Base-by-base conservation (phyloP, 2,888 invertebrate species). In the Pristionchus mayeri region DNA sequence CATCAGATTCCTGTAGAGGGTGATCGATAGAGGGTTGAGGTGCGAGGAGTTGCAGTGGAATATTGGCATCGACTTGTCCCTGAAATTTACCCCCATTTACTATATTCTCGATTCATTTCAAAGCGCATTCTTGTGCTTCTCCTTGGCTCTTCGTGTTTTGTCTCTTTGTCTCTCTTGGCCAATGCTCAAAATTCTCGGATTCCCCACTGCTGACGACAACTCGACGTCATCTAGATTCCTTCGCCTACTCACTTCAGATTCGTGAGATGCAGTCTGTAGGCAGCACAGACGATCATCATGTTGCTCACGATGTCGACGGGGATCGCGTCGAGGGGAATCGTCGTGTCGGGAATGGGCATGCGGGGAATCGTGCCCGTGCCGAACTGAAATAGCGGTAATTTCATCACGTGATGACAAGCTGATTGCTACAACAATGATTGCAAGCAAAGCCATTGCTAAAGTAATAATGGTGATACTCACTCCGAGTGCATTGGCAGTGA, bases 251-350 rank as follows among this genome's bases (percentile, higher is more conserved):
- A 78, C 76, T 78, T 48, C 4, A 57, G 52, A 11, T 80, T 57
- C 30, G 40, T 80, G 9, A 67, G 44, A 6, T 63, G 34, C 34
- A 81, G 44, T 81, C 88, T 95, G 91, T 95, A 95, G 96, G 97
- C 97, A 0, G 96, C 96, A 0, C 96, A 96, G 37, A 96, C 95
- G 85, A 98, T 96, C 92, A 97, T 95, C 91, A 95, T 95, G 93
- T 97, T 97, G 84, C 96, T 96, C 0, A 97, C 96, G 92, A 96
- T 95, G 93, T 98, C 98, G 0, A 98, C 97, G 0, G 98, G 98
- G 44, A 98, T 95, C 84, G 97, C 94, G 93, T 98, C 97, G 82
- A 97, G 96, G 7, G 95, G 95, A 71, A 95, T 95, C 52, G 95
- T 94, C 87, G 95, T 95, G 84, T 96, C 95, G 86, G 96, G 48